Evolutionary conservation across 2,113 vertebrate species (phyloP), one percentile per base, ranked within the genome.

Genomic region (Urocolius indicus): DNA sequence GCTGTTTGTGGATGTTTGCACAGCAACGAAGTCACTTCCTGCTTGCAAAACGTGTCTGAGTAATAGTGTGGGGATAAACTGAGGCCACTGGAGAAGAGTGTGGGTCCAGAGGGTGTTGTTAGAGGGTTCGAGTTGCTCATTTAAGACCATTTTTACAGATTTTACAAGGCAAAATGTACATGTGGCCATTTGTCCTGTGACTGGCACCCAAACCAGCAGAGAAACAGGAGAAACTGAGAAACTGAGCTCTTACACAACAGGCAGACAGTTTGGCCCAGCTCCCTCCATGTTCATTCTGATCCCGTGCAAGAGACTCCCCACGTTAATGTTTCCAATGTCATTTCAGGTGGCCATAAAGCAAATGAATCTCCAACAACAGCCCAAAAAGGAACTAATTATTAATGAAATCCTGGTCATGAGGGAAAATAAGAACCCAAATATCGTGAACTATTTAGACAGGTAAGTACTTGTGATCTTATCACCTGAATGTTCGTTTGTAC

Each of bases 351-450:
- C 99, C 77, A 99, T 99, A 97, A 99, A 99, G 94, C 99, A 99
- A 98, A 99, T 99, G 99, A 99, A 99, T 97, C 98, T 99, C 69
- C 99, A 99, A 95, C 99, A 99, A 94, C 99, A 99, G 97, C 99
- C 99, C 94, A 99, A 99, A 98, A 99, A 99, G 95, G 99, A 99
- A 97, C 97, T 99, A 98, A 99, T 99, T 98, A 99, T 99, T 98
- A 99, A 99, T 97, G 99, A 99, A 98, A 99, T 99, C 96, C 96
- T 99, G 82, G 99, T 99, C 97, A 99, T 99, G 99, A 99, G 99
- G 99, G 99, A 99, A 99, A 99, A 99, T 99, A 99, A 99, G 97
- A 99, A 99, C 97, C 98, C 99, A 51, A 99, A 99, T 92, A 99
- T 99, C 89, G 99, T 99, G 65, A 99, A 99, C 97, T 99, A 99